These are phyloP conservation scores for Clarias fuscus DNA, from an alignment of 2,797 vertebrate species.

Conservation along the genomic window DNA sequence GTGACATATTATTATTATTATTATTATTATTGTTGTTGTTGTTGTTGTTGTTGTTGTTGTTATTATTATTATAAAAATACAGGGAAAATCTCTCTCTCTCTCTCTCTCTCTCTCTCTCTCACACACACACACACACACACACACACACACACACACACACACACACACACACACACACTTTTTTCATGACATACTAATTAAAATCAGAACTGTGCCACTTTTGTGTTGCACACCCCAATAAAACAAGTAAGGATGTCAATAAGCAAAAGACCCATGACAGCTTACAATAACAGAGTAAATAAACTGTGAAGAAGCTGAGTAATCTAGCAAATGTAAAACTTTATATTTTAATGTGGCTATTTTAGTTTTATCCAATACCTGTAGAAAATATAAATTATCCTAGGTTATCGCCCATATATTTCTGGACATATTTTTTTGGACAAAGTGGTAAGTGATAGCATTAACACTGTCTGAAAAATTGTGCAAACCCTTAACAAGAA, in stretches of 20 bases:
- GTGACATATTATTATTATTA: too few relatives aligned
- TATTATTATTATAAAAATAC: constrained; percentile 80
- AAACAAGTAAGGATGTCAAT: constrained; percentile 99
- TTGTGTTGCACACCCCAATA: constrained; percentile 97
- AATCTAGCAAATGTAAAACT: background rate
- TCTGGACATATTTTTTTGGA: background rate
- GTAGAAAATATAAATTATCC: background rate
- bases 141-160: constrained; percentile 1
- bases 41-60: too few relatives aligned
- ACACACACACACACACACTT: constrained; percentile 69
- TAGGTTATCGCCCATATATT: background rate
- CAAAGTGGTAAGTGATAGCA: background rate
- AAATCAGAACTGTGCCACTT: constrained; percentile 98
- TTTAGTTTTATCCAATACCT: background rate
- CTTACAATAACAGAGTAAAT: constrained; percentile 84
- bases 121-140: background rate
- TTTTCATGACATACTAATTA: constrained; percentile 84
- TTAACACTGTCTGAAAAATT: background rate
- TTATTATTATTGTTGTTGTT: too few relatives aligned
- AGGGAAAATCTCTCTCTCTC: constrained; percentile 57
- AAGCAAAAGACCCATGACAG: constrained; percentile 99
- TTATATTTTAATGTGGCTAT: background rate
- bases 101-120: background rate
- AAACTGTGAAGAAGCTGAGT: constrained; percentile 86
- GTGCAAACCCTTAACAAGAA: background rate